phyloP scores from a whole-genome alignment of 64 coral and sea anemone species.

The Montipora efflorescens region DNA sequence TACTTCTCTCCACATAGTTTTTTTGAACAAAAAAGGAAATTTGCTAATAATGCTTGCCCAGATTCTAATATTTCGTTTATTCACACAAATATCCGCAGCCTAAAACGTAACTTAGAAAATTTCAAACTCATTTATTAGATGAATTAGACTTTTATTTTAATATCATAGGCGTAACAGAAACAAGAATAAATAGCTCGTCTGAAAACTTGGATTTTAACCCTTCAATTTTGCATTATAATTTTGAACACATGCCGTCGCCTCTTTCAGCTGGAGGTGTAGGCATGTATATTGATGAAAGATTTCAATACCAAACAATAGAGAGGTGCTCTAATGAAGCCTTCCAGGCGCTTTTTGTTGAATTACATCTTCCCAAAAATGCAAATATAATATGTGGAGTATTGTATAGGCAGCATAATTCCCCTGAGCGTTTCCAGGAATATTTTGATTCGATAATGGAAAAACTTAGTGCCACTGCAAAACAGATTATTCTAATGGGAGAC shows the following conservation, averaged over 20 bases:
- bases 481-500: constrained; percentile 33
- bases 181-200: neutral
- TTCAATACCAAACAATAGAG: constrained; percentile 55
- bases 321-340: constrained; percentile 31
- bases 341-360: constrained; percentile 42
- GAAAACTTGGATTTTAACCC: constrained; percentile 38
- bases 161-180: too few relatives aligned
- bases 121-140: too few relatives aligned
- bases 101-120: too few relatives aligned
- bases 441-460: neutral
- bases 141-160: too few relatives aligned
- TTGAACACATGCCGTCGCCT: constrained; percentile 58
- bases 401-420: constrained; percentile 30
- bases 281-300: constrained; percentile 59
- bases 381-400: constrained; percentile 38
- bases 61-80: too few relatives aligned
- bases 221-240: constrained; percentile 43
- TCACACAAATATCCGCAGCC: too few relatives aligned
- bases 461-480: neutral
- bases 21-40: too few relatives aligned
- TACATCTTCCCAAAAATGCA: constrained; percentile 23
- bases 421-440: constrained; percentile 27
- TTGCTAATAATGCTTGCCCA: too few relatives aligned
- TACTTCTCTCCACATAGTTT: too few relatives aligned
- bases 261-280: constrained; percentile 51